Evolutionary conservation across 1,140 invertebrate genomes (phyloP).

Genomic region (Megalopta genalis): DNA sequence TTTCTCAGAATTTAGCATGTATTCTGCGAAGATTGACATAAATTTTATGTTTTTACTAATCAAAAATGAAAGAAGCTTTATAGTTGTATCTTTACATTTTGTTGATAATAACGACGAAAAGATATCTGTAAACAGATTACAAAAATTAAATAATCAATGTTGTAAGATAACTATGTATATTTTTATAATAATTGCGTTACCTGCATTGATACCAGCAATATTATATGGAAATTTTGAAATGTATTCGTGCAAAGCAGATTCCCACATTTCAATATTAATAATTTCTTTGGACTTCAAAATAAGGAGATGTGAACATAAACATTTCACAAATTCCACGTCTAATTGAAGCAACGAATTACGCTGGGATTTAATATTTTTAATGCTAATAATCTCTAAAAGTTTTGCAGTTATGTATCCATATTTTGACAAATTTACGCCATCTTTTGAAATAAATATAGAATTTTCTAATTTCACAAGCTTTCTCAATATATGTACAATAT

Average conservation of each 20-base stretch:
- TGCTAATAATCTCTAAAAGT: conserved; percentile 63
- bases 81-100: conserved; percentile 53
- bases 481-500: conserved; percentile 60
- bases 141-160: neutral
- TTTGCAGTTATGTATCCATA: conserved; percentile 67
- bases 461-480: conserved; percentile 58
- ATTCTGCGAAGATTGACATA: conserved; percentile 64
- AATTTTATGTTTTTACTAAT: conserved; percentile 64
- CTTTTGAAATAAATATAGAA: conserved; percentile 51
- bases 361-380: conserved; percentile 9
- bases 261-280: conserved; percentile 79
- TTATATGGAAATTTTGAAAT: conserved; percentile 82
- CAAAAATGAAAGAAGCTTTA: conserved; percentile 67
- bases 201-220: conserved; percentile 75
- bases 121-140: conserved; percentile 61
- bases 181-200: conserved; percentile 54
- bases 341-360: conserved; percentile 41
- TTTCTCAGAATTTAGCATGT: conserved; percentile 51
- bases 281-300: conserved; percentile 56
- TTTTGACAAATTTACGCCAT: conserved; percentile 64
- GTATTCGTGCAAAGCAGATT: conserved; percentile 80
- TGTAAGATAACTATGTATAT: conserved; percentile 9
- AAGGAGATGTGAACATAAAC: conserved; percentile 56
- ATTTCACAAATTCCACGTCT: conserved; percentile 57
- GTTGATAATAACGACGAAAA: conserved; percentile 65